phyloP scores from a whole-genome alignment of 2,888 invertebrate species.

The Dioctria linearis region DNA sequence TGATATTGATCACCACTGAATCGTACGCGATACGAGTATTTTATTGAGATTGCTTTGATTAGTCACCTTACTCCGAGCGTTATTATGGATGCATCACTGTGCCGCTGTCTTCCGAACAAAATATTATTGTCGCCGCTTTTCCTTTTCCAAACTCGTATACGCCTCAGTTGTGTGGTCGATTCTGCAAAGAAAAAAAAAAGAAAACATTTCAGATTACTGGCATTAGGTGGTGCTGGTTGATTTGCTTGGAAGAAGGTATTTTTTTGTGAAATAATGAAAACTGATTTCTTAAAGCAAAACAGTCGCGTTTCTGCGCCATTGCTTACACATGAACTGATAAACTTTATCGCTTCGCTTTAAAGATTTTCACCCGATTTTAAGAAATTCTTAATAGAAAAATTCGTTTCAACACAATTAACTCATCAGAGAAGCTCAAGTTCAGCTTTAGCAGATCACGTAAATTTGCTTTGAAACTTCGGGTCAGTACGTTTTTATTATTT shows the following conservation, averaged over 20 bases:
- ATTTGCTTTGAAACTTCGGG: no score
- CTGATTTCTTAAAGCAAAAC: background rate
- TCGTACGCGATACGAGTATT: conserved; percentile 22
- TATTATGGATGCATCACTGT: conserved; percentile 6
- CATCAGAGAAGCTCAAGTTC: no score
- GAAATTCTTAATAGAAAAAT: no score
- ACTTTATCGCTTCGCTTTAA: no score
- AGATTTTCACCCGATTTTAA: no score
- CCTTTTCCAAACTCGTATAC: background rate
- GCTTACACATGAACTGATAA: no score
- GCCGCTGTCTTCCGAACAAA: conserved; percentile 3
- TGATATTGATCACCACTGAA: conserved; percentile 19
- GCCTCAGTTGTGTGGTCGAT: conserved; percentile 18
- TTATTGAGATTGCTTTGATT: conserved; percentile 33
- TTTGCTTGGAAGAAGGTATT: background rate
- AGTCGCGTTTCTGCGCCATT: no score
- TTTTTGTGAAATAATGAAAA: background rate
- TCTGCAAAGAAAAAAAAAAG: conserved; percentile 18
- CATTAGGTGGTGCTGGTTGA: conserved; percentile 11
- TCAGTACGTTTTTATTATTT: no score
- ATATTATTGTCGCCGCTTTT: conserved; percentile 6
- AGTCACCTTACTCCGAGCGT: conserved; percentile 28
- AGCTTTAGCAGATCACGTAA: no score
- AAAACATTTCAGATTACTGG: background rate
- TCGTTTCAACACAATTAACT: no score